A percentile compares a stretch with the other conserved stretches of the same genome.
Conservation (phyloP, 2,888 invertebrate species). For the Elmis aenea region DNA sequence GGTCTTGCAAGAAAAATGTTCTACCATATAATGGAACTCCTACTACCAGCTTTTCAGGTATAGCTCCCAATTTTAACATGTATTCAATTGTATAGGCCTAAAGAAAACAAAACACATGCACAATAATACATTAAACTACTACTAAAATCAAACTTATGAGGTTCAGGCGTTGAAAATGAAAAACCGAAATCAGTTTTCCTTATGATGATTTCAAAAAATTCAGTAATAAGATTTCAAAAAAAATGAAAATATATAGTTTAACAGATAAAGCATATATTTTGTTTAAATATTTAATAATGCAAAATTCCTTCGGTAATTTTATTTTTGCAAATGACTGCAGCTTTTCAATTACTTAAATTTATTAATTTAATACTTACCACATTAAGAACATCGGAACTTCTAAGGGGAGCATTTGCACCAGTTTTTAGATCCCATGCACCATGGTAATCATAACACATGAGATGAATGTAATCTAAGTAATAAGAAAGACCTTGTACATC, state of each 20-base stretch:
- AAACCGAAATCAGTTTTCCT: too few relatives aligned
- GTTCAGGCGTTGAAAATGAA: too few relatives aligned
- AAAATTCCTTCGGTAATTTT: too few relatives aligned
- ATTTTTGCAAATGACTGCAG: too few relatives aligned
- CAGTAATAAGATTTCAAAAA: too few relatives aligned
- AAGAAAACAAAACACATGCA: conserved; percentile 5
- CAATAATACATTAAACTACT: neutral
- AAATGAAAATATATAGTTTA: too few relatives aligned
- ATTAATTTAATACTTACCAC: conserved; percentile 55
- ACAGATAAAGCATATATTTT: too few relatives aligned
- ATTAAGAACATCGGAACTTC: conserved; percentile 57
- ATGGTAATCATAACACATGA: conserved; percentile 89
- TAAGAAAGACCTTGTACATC: conserved; percentile 65
- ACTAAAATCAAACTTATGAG: too few relatives aligned
- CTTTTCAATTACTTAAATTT: neutral
- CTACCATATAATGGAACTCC: conserved; percentile 83
- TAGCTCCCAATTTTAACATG: conserved; percentile 67
- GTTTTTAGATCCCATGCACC: conserved; percentile 75
- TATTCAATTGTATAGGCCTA: conserved; percentile 74
- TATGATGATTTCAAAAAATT: too few relatives aligned
- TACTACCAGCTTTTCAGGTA: conserved; percentile 70
- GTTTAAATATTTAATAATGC: too few relatives aligned
- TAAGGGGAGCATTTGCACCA: conserved; percentile 74
- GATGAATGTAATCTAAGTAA: conserved; percentile 67
- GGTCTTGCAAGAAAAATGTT: conserved; percentile 59